Evolutionary conservation across 2,113 vertebrate species (phyloP).

Genomic region (Lasiurus borealis): DNA sequence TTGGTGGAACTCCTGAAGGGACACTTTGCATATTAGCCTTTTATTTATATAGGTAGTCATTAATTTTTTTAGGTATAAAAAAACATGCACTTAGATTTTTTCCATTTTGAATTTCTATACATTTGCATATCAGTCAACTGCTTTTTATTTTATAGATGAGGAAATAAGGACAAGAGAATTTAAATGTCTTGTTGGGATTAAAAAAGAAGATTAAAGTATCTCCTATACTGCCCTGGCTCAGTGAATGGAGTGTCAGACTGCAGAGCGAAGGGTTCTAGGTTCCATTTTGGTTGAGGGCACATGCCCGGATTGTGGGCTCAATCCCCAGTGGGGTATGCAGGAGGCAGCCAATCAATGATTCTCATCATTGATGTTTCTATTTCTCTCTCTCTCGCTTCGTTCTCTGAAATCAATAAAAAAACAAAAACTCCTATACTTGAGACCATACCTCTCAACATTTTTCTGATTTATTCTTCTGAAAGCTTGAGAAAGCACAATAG

Average conservation of each 20-base stretch:
- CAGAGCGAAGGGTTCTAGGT: too few relatives aligned
- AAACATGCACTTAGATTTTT: background rate
- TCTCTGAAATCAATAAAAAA: too few relatives aligned
- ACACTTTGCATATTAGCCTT: too few relatives aligned
- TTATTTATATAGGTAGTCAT: background rate
- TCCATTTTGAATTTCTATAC: background rate
- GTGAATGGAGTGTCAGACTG: too few relatives aligned
- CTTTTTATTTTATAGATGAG: slow-evolving; percentile 1
- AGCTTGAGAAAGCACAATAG: background rate
- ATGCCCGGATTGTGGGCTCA: too few relatives aligned
- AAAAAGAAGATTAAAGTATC: background rate
- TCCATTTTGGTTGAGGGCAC: too few relatives aligned
- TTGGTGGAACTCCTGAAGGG: too few relatives aligned
- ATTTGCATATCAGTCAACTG: background rate
- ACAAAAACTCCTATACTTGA: background rate
- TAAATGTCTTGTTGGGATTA: background rate
- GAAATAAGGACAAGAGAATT: background rate
- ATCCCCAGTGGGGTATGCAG: too few relatives aligned
- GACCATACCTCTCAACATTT: background rate
- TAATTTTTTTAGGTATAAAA: background rate
- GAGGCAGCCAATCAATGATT: too few relatives aligned
- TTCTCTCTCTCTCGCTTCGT: too few relatives aligned
- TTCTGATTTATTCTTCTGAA: slow-evolving; percentile 1
- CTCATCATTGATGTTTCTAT: too few relatives aligned
- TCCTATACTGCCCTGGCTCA: too few relatives aligned